Evolutionary conservation across 2,888 invertebrate genomes (phyloP).

Genomic region (Drosophila maculinotata): DNA sequence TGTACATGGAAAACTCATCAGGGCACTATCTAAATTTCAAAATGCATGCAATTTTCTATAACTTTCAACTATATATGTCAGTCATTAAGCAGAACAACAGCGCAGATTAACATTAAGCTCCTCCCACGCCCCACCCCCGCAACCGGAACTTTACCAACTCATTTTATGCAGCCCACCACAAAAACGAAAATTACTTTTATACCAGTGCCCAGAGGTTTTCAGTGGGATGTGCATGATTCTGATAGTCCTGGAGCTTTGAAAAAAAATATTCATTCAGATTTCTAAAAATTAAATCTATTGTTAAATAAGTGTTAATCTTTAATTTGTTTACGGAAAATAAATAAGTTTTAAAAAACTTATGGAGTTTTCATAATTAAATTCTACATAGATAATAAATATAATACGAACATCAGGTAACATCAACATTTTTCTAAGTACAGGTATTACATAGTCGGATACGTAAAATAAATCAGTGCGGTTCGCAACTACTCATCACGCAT

Average conservation of each 20-base stretch:
- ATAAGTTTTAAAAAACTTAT: no score
- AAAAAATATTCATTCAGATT: no score
- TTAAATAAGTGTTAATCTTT: no score
- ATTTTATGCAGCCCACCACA: slow-evolving; percentile 12
- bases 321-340: no score
- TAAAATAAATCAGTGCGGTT: not conserved
- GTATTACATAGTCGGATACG: slow-evolving; percentile 6
- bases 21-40: not conserved
- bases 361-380: no score
- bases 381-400: no score
- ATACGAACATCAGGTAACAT: no score
- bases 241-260: not conserved
- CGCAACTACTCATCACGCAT: slow-evolving; percentile 62
- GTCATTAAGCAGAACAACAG: slow-evolving; percentile 65
- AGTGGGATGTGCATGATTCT: no score
- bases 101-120: slow-evolving; percentile 52
- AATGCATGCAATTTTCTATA: slow-evolving; percentile 7
- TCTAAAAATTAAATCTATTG: no score
- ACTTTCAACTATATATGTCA: slow-evolving; percentile 23
- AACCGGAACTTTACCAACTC: slow-evolving; percentile 3
- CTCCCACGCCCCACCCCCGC: not conserved
- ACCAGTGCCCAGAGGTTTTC: not conserved
- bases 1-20: not conserved
- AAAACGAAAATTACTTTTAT: slow-evolving; percentile 37
- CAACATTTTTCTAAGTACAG: not conserved